Percentiles rank a stretch among this genome's conserved stretches.
Evolutionary conservation across 2,888 invertebrate species (phyloP).

Genomic region (Punctoribates punctum): DNA sequence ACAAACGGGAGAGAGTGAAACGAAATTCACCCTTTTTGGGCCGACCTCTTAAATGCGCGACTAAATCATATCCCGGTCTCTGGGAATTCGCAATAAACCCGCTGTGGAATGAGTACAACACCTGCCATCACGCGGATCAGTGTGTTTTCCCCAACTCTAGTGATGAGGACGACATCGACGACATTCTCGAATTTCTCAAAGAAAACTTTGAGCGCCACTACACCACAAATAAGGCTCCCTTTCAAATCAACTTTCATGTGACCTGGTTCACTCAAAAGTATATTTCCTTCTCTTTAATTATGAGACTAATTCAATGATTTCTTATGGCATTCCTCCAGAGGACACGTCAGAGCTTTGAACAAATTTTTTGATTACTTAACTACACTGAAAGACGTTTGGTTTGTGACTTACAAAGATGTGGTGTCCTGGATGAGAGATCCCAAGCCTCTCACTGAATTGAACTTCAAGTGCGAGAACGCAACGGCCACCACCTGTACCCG

Average conservation of each 20-base stretch:
- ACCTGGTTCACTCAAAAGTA: conserved; percentile 47
- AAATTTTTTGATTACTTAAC: conserved; percentile 48
- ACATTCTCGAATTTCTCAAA: conserved; percentile 48
- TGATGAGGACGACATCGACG: conserved; percentile 49
- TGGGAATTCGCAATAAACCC: conserved; percentile 50
- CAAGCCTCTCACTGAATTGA: conserved; percentile 40
- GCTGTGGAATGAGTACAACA: conserved; percentile 48
- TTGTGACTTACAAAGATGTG: conserved; percentile 49
- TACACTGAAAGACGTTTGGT: conserved; percentile 48
- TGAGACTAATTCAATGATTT: neutral
- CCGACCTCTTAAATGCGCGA: conserved; percentile 47
- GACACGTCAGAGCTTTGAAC: conserved; percentile 48
- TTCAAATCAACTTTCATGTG: conserved; percentile 49
- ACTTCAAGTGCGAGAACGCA: conserved; percentile 42
- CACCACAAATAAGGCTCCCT: conserved; percentile 48
- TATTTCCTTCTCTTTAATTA: neutral
- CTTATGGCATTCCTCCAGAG: conserved; percentile 5
- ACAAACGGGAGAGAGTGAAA: conserved; percentile 38
- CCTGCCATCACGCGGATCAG: conserved; percentile 49
- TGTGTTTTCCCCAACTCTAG: conserved; percentile 73
- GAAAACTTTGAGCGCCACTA: conserved; percentile 50
- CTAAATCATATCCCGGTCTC: conserved; percentile 54
- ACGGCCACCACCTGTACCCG: conserved; percentile 40
- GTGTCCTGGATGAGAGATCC: conserved; percentile 48
- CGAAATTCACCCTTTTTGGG: conserved; percentile 43